Conservation (phyloP, 2,888 invertebrate genomes). For the Caenorhabditis wallacei region DNA sequence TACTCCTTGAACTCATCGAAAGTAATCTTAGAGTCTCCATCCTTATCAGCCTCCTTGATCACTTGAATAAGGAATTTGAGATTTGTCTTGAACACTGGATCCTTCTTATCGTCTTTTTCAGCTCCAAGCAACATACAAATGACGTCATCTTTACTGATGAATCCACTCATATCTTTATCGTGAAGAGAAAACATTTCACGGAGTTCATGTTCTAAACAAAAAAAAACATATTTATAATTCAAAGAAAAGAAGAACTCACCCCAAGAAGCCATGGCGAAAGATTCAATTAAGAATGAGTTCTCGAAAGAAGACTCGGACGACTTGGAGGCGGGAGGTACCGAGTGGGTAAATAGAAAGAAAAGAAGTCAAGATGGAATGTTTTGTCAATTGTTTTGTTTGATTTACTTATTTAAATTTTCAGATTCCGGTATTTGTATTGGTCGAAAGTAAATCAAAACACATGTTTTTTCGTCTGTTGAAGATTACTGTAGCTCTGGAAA, state of each 20-base stretch:
- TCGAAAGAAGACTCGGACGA: slow-evolving; percentile 14
- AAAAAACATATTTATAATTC: background rate
- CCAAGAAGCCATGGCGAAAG: slow-evolving; percentile 61
- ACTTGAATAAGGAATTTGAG: slow-evolving; percentile 79
- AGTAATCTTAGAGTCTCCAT: slow-evolving; percentile 79
- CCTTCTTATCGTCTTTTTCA: slow-evolving; percentile 79
- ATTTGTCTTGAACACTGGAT: slow-evolving; percentile 80
- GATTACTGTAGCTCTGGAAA: too few species aligned
- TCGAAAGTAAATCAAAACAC: background rate
- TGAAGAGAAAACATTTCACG: slow-evolving; percentile 77
- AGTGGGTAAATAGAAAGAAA: slow-evolving; percentile 48
- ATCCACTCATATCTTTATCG: slow-evolving; percentile 79
- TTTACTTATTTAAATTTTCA: slow-evolving; percentile 51
- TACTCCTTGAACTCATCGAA: slow-evolving; percentile 81
- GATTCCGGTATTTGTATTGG: slow-evolving; percentile 7
- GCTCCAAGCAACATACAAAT: slow-evolving; percentile 79
- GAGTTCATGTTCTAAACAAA: slow-evolving; percentile 72
- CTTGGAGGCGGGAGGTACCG: slow-evolving; percentile 42
- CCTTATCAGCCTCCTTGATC: slow-evolving; percentile 80
- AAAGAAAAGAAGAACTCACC: slow-evolving; percentile 49
- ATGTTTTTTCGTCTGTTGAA: background rate
- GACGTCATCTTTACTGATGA: slow-evolving; percentile 79
- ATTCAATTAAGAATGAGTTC: slow-evolving; percentile 29
- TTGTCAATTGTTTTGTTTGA: slow-evolving; percentile 45
- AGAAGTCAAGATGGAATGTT: slow-evolving; percentile 39